phyloP scores from a whole-genome alignment of 2,113 vertebrate species.

The Melanostigma gelatinosum region DNA sequence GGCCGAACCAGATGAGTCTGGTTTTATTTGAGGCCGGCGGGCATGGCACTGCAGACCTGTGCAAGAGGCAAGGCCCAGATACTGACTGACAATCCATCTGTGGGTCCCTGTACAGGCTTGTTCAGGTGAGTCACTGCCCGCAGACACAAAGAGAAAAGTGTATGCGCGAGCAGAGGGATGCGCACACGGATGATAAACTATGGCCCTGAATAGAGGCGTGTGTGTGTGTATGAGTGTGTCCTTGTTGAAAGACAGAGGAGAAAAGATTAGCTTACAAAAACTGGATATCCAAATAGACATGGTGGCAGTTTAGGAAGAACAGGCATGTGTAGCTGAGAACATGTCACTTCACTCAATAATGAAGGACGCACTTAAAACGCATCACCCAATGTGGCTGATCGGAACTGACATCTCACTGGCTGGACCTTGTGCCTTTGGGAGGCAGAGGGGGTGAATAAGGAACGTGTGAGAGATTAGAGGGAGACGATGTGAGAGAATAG shows the following conservation, averaged over 20 bases:
- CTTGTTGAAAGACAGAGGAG: constrained; percentile 26
- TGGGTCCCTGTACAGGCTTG: constrained; percentile 61
- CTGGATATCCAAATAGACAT: constrained; percentile 55
- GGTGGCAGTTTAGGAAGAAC: constrained; percentile 40
- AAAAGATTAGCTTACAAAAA: constrained; percentile 46
- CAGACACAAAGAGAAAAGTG: constrained; percentile 56
- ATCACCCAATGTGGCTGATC: constrained; percentile 60
- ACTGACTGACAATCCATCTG: constrained; percentile 76
- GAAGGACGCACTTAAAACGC: constrained; percentile 71
- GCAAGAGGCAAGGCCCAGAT: constrained; percentile 64
- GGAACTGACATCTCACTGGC: constrained; percentile 59
- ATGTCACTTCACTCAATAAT: constrained; percentile 64
- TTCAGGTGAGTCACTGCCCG: constrained; percentile 62
- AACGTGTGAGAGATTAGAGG: constrained; percentile 49
- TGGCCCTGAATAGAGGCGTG: constrained; percentile 29
- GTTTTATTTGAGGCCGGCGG: constrained; percentile 56
- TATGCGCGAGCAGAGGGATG: constrained; percentile 11
- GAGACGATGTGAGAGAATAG: constrained; percentile 57
- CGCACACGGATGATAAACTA: constrained; percentile 63
- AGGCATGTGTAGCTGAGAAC: constrained; percentile 54
- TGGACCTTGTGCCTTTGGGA: constrained; percentile 54
- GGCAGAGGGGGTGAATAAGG: constrained; percentile 11
- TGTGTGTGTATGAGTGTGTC: constrained; percentile 26
- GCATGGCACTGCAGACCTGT: constrained; percentile 40
- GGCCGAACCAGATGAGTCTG: constrained; percentile 61